These are phyloP conservation scores for Ypsolopha scabrella DNA, from an alignment of 2,888 invertebrate genomes.

Conservation along the genomic window DNA sequence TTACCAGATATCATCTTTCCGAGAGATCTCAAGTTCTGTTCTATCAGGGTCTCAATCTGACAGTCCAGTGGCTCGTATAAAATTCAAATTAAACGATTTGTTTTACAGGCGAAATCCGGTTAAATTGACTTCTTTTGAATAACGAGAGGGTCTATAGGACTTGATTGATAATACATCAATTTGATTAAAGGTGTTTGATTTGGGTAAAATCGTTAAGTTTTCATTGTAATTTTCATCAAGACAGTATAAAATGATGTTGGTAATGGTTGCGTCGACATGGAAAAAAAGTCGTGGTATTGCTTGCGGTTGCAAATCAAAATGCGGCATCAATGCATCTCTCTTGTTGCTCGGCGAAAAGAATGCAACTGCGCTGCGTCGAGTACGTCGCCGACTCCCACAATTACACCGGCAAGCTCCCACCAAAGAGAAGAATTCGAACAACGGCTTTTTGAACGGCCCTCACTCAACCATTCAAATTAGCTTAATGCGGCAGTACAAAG, in stretches of 20 bases:
- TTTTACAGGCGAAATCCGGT: background rate
- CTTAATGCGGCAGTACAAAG: constrained; percentile 65
- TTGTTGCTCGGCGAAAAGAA: constrained; percentile 36
- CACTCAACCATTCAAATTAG: constrained; percentile 63
- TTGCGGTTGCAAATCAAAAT: constrained; percentile 21
- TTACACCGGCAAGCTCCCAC: constrained; percentile 42
- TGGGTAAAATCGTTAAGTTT: background rate
- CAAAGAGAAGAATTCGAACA: constrained; percentile 63
- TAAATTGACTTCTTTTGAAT: constrained; percentile 1
- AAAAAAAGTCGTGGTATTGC: too few species aligned
- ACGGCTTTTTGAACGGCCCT: constrained; percentile 58
- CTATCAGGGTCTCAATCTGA: constrained; percentile 3
- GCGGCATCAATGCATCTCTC: constrained; percentile 48
- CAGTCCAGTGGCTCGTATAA: background rate
- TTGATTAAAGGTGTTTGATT: background rate
- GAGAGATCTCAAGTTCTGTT: constrained; percentile 5
- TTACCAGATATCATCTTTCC: constrained; percentile 58
- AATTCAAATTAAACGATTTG: background rate
- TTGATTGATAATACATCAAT: background rate
- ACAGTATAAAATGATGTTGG: too few species aligned
- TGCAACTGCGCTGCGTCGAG: constrained; percentile 39
- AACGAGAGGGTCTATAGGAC: background rate
- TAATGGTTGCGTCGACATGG: too few species aligned
- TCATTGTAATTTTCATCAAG: too few species aligned
- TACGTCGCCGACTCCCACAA: constrained; percentile 41